phyloP scores from a whole-genome alignment of 1,140 invertebrate genomes.

The Pantala flavescens region DNA sequence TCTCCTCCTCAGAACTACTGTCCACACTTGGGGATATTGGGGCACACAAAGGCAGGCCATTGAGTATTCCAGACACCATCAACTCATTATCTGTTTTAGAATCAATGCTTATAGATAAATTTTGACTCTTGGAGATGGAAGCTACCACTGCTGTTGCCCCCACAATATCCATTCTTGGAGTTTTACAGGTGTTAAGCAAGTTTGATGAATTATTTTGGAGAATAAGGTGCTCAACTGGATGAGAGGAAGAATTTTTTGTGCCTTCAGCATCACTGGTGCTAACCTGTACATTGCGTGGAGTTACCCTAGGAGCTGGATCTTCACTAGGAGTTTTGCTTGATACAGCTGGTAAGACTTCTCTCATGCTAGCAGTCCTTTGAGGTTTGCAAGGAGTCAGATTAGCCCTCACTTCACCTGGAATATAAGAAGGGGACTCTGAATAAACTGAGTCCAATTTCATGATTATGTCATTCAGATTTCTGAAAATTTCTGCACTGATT shows the following conservation, averaged over 20 bases:
- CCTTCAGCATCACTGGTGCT: neutral
- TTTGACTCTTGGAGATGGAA: neutral
- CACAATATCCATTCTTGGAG: neutral
- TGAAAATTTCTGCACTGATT: too few relatives aligned
- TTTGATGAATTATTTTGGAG: neutral
- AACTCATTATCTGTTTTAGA: neutral
- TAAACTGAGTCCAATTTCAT: neutral
- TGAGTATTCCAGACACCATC: neutral
- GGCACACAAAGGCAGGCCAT: neutral
- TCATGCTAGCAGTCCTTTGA: constrained; percentile 68
- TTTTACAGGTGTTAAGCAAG: neutral
- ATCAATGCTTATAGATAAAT: neutral
- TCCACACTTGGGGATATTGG: constrained; percentile 2
- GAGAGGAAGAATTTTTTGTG: neutral
- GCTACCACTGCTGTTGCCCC: neutral
- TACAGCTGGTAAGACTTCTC: constrained; percentile 36
- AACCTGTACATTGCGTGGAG: neutral
- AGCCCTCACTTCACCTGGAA: constrained; percentile 37
- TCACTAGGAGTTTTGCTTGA: neutral
- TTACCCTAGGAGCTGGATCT: neutral
- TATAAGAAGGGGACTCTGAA: neutral
- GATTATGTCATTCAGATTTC: neutral
- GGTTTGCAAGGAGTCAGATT: constrained; percentile 65
- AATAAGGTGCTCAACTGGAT: neutral
- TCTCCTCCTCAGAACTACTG: constrained; percentile 11